These are phyloP conservation scores for Steinernema carpocapsae DNA, from an alignment of 2,888 invertebrate genomes.

Conservation along the genomic window DNA sequence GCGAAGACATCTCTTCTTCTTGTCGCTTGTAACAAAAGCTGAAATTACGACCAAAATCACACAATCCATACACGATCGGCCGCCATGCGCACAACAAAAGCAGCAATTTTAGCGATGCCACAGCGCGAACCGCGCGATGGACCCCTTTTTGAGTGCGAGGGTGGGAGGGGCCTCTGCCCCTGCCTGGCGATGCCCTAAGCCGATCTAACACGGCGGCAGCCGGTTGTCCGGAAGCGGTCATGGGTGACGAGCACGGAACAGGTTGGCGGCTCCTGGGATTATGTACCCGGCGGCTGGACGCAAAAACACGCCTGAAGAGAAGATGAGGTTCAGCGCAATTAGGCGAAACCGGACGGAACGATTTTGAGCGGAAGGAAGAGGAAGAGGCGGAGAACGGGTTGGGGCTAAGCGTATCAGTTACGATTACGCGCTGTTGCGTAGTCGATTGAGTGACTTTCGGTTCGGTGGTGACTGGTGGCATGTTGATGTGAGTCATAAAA, in stretches of 20 bases:
- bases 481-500: too few relatives aligned
- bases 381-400: background rate
- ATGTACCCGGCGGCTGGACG: background rate
- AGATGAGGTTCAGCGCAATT: background rate
- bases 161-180: background rate
- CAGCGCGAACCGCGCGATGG: background rate
- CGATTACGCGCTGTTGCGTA: too few relatives aligned
- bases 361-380: background rate
- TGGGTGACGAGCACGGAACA: conserved; percentile 19
- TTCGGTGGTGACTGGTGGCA: too few relatives aligned
- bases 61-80: background rate
- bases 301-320: conserved; percentile 84
- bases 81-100: conserved; percentile 18
- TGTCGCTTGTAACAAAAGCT: background rate
- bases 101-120: background rate
- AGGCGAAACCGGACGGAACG: background rate
- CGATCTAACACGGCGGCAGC: conserved; percentile 5
- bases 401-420: too few relatives aligned
- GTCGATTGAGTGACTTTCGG: background rate
- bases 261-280: background rate
- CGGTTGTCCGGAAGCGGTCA: conserved; percentile 19
- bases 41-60: background rate
- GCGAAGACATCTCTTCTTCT: conserved; percentile 48
- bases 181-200: background rate
- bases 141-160: background rate